Conservation (phyloP, 1,140 invertebrate genomes). For the Mylabris phalerata region DNA sequence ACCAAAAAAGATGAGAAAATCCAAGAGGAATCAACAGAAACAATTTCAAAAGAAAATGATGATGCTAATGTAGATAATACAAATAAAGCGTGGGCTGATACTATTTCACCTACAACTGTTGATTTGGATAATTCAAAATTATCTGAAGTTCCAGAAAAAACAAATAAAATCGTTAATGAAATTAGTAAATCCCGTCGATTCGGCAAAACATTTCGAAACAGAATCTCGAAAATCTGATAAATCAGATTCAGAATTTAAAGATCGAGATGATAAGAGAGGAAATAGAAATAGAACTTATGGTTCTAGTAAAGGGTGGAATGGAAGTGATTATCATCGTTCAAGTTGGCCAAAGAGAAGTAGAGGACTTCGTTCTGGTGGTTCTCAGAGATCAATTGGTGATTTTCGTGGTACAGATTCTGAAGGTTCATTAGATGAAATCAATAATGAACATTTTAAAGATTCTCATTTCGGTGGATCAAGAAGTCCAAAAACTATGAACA, state of each 20-base stretch:
- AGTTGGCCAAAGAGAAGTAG: slow-evolving; percentile 27
- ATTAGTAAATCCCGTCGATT: neutral
- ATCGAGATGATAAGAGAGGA: slow-evolving; percentile 41
- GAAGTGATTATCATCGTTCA: slow-evolving; percentile 25
- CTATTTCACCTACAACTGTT: slow-evolving; percentile 39
- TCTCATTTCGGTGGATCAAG: slow-evolving; percentile 17
- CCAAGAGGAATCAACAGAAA: slow-evolving; percentile 34
- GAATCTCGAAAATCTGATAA: slow-evolving; percentile 25
- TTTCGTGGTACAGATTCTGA: slow-evolving; percentile 52
- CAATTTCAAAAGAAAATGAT: slow-evolving; percentile 12
- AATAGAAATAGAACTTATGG: slow-evolving; percentile 35
- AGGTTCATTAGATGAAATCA: slow-evolving; percentile 49
- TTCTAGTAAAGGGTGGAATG: slow-evolving; percentile 34
- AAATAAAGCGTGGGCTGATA: slow-evolving; percentile 47
- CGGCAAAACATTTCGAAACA: slow-evolving; percentile 7
- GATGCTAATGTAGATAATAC: slow-evolving; percentile 16
- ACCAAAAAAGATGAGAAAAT: slow-evolving; percentile 35
- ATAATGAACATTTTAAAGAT: neutral
- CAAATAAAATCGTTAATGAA: slow-evolving; percentile 14
- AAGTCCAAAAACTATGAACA: slow-evolving; percentile 42
- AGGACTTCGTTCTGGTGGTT: slow-evolving; percentile 7
- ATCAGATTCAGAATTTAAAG: slow-evolving; percentile 26
- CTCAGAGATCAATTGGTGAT: slow-evolving; percentile 32
- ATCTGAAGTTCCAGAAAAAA: slow-evolving; percentile 9
- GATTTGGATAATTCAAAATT: slow-evolving; percentile 23